A percentile compares a stretch with the other conserved stretches of the same genome.
Evolutionary conservation across 2,888 invertebrate species (phyloP).

Genomic region (Drosophila paranaensis): DNA sequence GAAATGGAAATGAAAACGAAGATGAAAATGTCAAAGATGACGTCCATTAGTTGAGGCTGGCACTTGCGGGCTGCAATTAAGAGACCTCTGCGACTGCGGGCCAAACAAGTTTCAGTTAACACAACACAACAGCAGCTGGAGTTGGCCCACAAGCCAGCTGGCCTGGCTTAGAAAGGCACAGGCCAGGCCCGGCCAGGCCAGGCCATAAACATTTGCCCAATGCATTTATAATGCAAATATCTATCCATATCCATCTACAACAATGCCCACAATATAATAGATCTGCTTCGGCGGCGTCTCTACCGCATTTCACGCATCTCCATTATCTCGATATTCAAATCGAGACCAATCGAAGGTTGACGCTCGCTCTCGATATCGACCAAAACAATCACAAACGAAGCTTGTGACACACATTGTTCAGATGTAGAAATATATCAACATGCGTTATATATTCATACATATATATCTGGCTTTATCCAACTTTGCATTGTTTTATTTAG

Average conservation of each 20-base stretch:
- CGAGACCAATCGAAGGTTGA: constrained; percentile 45
- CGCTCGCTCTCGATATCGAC: constrained; percentile 38
- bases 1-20: constrained; percentile 40
- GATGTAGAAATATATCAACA: not conserved
- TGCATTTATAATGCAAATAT: constrained; percentile 63
- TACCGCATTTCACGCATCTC: constrained; percentile 64
- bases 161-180: constrained; percentile 50
- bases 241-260: constrained; percentile 9
- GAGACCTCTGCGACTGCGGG: constrained; percentile 9
- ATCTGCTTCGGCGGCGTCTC: constrained; percentile 32
- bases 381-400: constrained; percentile 31
- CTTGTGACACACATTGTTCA: constrained; percentile 19
- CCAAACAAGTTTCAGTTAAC: constrained; percentile 30
- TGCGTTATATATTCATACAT: too few species aligned
- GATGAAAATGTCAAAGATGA: constrained; percentile 64
- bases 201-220: constrained; percentile 21
- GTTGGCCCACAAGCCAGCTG: constrained; percentile 15
- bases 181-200: not conserved
- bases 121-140: constrained; percentile 4
- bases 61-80: constrained; percentile 44
- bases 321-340: constrained; percentile 62
- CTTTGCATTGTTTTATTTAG: not conserved
- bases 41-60: constrained; percentile 32
- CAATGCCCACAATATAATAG: constrained; percentile 47
- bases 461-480: not conserved